A percentile compares a stretch with the other conserved stretches of the same genome.
Evolutionary conservation across 37 sponge, comb jelly and placozoan genomes (phyloP).

Genomic region (Mnemiopsis leidyi): DNA sequence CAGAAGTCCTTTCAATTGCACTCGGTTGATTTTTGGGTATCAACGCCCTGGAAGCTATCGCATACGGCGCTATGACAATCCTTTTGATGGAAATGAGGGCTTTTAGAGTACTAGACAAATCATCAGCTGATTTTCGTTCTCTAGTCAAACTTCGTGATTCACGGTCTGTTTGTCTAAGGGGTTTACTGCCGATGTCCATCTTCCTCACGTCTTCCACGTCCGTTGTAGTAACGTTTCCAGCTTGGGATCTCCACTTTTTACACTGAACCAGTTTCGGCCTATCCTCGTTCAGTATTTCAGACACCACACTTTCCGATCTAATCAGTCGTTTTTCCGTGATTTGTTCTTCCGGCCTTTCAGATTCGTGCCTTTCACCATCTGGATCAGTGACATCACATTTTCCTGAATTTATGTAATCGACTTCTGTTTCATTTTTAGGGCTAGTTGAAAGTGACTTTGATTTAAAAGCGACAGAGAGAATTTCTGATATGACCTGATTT

Average conservation of each 20-base stretch:
- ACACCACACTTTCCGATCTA: not conserved
- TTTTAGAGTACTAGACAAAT: no score
- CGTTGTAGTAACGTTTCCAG: no score
- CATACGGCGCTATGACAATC: not conserved
- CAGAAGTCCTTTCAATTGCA: not conserved
- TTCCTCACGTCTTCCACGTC: no score
- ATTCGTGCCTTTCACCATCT: not conserved
- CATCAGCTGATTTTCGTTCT: no score
- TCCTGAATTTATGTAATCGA: not conserved
- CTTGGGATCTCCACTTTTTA: not conserved
- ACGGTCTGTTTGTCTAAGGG: no score
- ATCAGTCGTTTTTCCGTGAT: not conserved
- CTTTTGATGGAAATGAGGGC: not conserved
- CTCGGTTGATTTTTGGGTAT: not conserved
- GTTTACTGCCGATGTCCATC: no score
- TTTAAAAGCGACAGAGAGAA: not conserved
- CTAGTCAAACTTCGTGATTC: no score
- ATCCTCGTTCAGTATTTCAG: not conserved
- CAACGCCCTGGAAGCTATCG: not conserved
- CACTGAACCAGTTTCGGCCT: not conserved
- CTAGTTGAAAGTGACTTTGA: not conserved
- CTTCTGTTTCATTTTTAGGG: not conserved
- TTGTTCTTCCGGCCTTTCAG: not conserved
- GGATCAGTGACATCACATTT: not conserved
- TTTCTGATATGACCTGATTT: not conserved